Evolutionary conservation across 1,140 invertebrate genomes (phyloP).

Genomic region (Carposina sasakii): DNA sequence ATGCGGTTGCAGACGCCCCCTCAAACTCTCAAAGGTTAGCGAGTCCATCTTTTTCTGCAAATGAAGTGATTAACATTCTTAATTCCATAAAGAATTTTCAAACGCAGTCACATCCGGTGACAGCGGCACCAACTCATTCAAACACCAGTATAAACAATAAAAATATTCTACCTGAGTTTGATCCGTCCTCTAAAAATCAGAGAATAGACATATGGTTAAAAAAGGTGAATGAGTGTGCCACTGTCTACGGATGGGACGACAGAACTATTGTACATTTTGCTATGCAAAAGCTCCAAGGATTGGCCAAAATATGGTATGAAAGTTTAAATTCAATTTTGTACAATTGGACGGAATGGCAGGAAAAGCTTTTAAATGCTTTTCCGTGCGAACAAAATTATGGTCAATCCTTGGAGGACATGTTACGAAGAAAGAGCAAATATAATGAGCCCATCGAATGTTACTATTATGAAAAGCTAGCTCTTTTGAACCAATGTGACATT

Average conservation of each 20-base stretch:
- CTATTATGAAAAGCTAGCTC: slow-evolving; percentile 12
- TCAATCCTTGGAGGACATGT: slow-evolving; percentile 7
- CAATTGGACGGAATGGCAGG: slow-evolving; percentile 21
- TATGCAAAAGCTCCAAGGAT: slow-evolving; percentile 7
- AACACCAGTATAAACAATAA: too few species aligned
- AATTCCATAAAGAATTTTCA: too few species aligned
- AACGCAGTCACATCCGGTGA: too few species aligned
- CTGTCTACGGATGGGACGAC: slow-evolving; percentile 12
- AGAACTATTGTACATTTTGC: slow-evolving; percentile 6
- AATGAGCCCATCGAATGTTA: slow-evolving; percentile 4
- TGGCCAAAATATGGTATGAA: slow-evolving; percentile 22
- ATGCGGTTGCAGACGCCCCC: too few species aligned
- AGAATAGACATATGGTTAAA: slow-evolving; percentile 7
- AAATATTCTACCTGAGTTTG: slow-evolving; percentile 11
- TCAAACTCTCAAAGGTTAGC: too few species aligned
- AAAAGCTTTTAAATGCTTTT: slow-evolving; percentile 18
- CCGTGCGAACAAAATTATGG: slow-evolving; percentile 10
- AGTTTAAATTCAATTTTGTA: slow-evolving; percentile 14
- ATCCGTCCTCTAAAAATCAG: slow-evolving; percentile 6
- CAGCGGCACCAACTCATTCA: too few species aligned
- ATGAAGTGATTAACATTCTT: too few species aligned
- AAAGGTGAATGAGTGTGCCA: slow-evolving; percentile 12
- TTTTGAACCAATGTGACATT: slow-evolving; percentile 8
- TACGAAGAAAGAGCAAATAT: background rate
- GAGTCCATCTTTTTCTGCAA: too few species aligned